Base-by-base conservation (phyloP, 2,888 invertebrate species). In the Andrena hattorfiana region DNA sequence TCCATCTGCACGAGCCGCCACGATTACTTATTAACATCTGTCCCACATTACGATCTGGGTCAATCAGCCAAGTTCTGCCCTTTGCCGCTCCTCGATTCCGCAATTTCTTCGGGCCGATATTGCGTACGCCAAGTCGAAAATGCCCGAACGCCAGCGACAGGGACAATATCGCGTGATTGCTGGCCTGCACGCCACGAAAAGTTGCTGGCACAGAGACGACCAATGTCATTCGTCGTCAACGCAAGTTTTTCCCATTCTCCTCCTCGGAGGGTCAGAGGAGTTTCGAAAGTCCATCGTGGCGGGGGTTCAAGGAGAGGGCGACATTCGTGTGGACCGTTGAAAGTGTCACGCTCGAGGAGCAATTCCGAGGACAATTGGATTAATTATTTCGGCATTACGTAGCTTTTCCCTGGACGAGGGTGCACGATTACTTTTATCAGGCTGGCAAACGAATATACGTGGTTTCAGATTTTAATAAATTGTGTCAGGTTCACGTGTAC, bases 1-100 rank as follows among this genome's bases (percentile, higher is more conserved):
- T 88, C 87, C 86, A 89, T 89, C 88, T 85, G 86, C 81, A 80
- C 84, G 79, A 85, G 63, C 78, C 75, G 83, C 77, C 77, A 74
- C 81, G 84, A 84, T 89, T 83, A 89, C 80, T 89, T 89, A 89
- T 89, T 89, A 89, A 89, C 72, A 69, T 67, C 32, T 85, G 89
- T 87, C 83, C 89, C 87, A 89, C 85, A 89, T 89, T 84, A 30
- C 82, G 80, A 88, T 86, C 88, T 84, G 81, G 89, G 88, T 88
- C 89, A 83, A 89, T 89, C 89, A 86, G 85, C 30, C 54, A 67
- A 71, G 64, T 87, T 85, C 82, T 72, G 77, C 81, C 76, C 60
- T 78, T 79, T 77, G n/a, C 30, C 70, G 60, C 54, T 30, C 30
- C 49, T 68, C 32, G 71, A 69, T 26, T 16, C 51, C 54, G 66